Evolutionary conservation across 2,113 vertebrate genomes (phyloP).

Genomic region (Hyperoodon ampullatus): DNA sequence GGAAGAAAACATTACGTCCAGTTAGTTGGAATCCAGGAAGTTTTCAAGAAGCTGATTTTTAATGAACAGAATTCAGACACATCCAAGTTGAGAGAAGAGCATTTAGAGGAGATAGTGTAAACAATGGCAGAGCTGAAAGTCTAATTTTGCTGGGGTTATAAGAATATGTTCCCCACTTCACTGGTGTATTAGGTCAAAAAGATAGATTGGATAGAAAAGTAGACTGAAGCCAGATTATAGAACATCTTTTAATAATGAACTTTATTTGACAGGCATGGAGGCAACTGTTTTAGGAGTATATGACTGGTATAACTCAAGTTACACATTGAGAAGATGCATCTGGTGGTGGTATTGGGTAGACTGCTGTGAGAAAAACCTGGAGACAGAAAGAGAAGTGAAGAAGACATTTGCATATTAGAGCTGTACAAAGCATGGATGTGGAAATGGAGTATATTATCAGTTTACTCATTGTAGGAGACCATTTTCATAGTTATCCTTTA

Average conservation of each 20-base stretch:
- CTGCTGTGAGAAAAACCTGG: neutral
- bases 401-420: neutral
- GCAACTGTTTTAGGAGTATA: neutral
- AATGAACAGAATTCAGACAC: neutral
- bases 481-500: neutral
- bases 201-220: neutral
- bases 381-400: neutral
- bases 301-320: neutral
- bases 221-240: neutral
- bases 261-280: neutral
- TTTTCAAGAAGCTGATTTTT: neutral
- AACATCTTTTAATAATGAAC: neutral
- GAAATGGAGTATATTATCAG: neutral
- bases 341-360: neutral
- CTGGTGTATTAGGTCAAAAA: neutral
- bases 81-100: neutral
- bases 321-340: neutral
- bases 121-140: neutral
- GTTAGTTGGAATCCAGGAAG: neutral
- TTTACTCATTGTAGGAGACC: neutral
- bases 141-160: neutral
- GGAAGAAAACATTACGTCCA: neutral
- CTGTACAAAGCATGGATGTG: neutral
- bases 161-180: neutral
- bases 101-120: neutral